phyloP scores from a whole-genome alignment of 1,140 invertebrate species.

The Sipha flava region DNA sequence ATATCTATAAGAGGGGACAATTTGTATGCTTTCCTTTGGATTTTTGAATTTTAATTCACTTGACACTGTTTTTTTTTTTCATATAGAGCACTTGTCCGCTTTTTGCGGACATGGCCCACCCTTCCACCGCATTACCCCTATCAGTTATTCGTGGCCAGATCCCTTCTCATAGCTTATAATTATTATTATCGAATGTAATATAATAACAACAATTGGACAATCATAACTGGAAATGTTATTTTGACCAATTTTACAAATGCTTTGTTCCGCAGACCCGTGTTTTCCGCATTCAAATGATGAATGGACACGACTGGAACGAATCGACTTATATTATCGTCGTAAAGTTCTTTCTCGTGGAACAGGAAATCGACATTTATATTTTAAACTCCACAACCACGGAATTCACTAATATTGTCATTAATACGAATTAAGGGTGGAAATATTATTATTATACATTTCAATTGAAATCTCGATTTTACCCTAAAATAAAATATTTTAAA shows the following conservation, averaged over 20 bases:
- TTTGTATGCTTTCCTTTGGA: neutral
- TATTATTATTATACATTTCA: neutral
- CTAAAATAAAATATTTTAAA: neutral
- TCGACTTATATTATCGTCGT: neutral
- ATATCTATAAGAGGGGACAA: neutral
- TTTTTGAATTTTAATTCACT: constrained; percentile 25
- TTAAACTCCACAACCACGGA: constrained; percentile 25
- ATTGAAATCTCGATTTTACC: neutral
- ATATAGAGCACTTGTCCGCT: neutral
- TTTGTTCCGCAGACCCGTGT: neutral
- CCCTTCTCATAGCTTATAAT: constrained; percentile 23
- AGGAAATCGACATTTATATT: constrained; percentile 15
- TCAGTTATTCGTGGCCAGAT: neutral
- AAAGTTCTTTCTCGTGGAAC: neutral
- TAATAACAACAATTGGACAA: constrained; percentile 28
- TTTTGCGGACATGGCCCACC: constrained; percentile 4
- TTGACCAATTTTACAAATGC: constrained; percentile 20
- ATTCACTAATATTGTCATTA: neutral
- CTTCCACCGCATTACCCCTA: neutral
- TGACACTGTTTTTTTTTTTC: constrained; percentile 9
- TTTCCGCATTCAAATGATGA: constrained; percentile 23
- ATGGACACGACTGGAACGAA: constrained; percentile 20
- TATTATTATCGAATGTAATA: neutral
- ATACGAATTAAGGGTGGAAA: neutral
- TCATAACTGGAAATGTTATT: constrained; percentile 21